A percentile compares a stretch with the other conserved stretches of the same genome.
phyloP scores from a whole-genome alignment of 2,113 vertebrate species.

The Saimiri boliviensis region DNA sequence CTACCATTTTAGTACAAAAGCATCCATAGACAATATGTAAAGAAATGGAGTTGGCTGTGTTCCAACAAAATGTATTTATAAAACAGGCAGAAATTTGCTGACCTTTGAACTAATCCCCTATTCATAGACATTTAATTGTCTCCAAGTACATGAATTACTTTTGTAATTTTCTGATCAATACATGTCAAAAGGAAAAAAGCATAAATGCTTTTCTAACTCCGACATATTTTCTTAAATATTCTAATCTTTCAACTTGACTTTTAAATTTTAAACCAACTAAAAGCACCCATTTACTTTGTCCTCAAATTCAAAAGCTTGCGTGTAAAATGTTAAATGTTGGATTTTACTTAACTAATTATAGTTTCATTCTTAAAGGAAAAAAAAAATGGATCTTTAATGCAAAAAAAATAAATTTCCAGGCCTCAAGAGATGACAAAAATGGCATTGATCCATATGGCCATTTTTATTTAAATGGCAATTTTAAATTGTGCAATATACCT shows the following conservation, averaged over 20 bases:
- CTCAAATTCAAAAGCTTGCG: constrained; percentile 28
- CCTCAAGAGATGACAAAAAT: not conserved
- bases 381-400: not conserved
- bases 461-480: not conserved
- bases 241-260: constrained; percentile 31
- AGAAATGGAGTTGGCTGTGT: not conserved
- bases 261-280: constrained; percentile 1
- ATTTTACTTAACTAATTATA: not conserved
- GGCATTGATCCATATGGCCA: not conserved
- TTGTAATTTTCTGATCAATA: constrained; percentile 11
- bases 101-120: not conserved
- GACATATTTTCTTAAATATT: not conserved
- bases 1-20: not conserved
- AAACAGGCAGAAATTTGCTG: not conserved
- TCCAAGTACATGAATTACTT: not conserved
- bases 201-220: not conserved
- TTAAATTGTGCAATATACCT: not conserved
- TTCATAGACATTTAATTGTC: constrained; percentile 40
- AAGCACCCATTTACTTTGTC: not conserved
- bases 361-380: not conserved
- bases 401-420: not conserved
- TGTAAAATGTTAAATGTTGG: not conserved
- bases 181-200: not conserved
- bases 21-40: not conserved
- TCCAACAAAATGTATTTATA: not conserved